Evolutionary conservation across 2,113 vertebrate species (phyloP).

Genomic region (Nycticebus coucang): DNA sequence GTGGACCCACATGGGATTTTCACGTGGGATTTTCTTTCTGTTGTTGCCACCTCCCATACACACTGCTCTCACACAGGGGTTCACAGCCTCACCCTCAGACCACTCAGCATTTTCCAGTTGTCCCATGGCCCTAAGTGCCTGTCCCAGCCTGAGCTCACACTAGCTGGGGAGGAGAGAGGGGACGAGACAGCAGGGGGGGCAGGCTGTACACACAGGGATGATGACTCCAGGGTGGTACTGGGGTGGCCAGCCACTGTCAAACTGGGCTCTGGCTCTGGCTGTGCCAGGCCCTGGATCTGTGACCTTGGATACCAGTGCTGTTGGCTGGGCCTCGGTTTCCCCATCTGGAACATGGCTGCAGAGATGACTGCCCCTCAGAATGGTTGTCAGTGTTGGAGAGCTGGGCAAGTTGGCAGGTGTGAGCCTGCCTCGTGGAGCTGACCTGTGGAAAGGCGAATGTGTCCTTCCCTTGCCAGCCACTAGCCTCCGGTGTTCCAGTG

Average conservation of each 20-base stretch:
- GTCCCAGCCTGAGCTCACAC: not conserved
- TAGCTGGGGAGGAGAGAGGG: not conserved
- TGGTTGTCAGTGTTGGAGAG: not conserved
- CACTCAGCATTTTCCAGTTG: rapidly evolving
- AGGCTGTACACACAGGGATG: too few relatives aligned
- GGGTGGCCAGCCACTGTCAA: rapidly evolving
- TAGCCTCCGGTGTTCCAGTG: conserved; percentile 54
- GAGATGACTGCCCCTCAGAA: not conserved
- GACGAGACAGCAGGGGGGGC: not conserved
- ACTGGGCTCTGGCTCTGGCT: not conserved
- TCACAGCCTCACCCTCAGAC: rapidly evolving
- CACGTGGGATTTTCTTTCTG: not conserved
- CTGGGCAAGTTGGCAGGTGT: rapidly evolving
- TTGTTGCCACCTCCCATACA: rapidly evolving
- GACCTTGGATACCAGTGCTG: not conserved
- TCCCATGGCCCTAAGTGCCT: not conserved
- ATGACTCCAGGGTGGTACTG: rapidly evolving
- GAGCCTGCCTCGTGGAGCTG: not conserved
- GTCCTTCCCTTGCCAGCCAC: conserved; percentile 17
- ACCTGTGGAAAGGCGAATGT: rapidly evolving
- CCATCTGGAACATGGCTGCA: not conserved
- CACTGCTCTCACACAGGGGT: rapidly evolving
- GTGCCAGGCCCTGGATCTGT: not conserved
- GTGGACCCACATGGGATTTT: not conserved
- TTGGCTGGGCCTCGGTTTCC: not conserved